Percentiles rank a stretch among this genome's conserved stretches.
Evolutionary conservation across 2,797 vertebrate genomes (phyloP).

Genomic region (Rhinoraja longicauda): DNA sequence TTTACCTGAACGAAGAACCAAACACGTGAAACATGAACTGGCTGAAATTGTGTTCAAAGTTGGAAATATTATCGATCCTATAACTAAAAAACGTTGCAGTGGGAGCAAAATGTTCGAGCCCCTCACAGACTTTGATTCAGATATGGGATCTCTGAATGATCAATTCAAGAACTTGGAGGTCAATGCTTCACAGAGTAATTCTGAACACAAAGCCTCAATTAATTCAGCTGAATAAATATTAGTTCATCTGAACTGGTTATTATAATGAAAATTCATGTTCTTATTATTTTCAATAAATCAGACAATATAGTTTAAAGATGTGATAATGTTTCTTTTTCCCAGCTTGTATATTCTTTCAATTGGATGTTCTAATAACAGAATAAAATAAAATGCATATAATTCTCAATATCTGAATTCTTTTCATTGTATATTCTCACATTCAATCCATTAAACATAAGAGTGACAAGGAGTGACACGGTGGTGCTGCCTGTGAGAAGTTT

Average conservation of each 20-base stretch:
- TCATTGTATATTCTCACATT: not conserved
- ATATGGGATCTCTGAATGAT: constrained; percentile 60
- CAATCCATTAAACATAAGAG: not conserved
- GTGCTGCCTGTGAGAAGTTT: too few species aligned
- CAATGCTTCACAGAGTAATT: constrained; percentile 53
- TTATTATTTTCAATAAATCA: not conserved
- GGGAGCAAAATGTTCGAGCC: constrained; percentile 73
- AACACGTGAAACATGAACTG: constrained; percentile 90
- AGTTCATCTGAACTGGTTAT: not conserved
- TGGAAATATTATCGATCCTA: constrained; percentile 79
- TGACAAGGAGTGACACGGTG: too few species aligned
- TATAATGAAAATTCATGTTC: not conserved
- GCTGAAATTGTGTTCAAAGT: constrained; percentile 86
- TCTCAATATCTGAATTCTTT: not conserved
- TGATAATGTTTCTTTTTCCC: not conserved
- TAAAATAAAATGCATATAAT: not conserved
- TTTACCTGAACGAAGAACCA: constrained; percentile 69
- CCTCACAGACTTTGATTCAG: constrained; percentile 52
- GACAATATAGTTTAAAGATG: not conserved
- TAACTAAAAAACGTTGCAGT: constrained; percentile 79
- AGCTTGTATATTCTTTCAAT: not conserved
- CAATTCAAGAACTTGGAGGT: constrained; percentile 71
- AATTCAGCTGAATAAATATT: constrained; percentile 35
- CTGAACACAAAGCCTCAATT: not conserved
- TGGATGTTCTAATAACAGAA: not conserved